These are phyloP conservation scores for Chiloscyllium punctatum DNA, from an alignment of 2,797 vertebrate species.

Conservation along the genomic window DNA sequence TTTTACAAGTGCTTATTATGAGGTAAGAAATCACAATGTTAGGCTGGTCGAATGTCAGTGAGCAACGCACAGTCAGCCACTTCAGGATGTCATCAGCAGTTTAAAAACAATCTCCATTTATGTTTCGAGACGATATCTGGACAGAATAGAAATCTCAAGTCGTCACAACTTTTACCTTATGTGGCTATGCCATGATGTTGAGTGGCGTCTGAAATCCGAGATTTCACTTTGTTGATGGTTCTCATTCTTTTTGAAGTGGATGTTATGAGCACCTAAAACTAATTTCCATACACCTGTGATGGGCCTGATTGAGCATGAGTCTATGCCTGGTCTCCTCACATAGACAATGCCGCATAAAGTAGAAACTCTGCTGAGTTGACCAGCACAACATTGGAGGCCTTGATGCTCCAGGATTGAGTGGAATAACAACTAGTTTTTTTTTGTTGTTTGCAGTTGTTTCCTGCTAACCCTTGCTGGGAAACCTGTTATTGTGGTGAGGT, in stretches of 20 bases:
- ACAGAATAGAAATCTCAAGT: background rate
- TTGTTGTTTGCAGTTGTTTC: too few species aligned
- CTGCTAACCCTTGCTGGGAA: background rate
- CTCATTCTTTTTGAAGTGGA: constrained; percentile 3
- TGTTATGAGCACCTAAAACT: background rate
- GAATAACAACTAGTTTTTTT: background rate
- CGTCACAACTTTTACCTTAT: background rate
- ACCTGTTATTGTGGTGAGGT: background rate
- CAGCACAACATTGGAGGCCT: background rate
- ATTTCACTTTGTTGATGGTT: background rate
- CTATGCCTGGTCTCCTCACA: background rate
- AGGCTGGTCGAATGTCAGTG: background rate
- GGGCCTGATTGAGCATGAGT: background rate
- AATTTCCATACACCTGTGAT: constrained; percentile 20
- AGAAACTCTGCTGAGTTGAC: background rate
- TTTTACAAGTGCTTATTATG: constrained; percentile 32
- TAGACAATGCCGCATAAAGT: background rate
- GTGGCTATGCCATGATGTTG: background rate
- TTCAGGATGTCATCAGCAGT: background rate
- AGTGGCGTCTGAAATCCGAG: background rate
- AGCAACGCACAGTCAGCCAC: background rate
- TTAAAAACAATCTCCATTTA: background rate
- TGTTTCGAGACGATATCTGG: background rate
- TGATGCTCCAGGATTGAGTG: background rate
- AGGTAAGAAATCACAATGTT: constrained; percentile 30